Percentiles rank a stretch among this genome's conserved stretches.
Evolutionary conservation across 2,888 invertebrate species (phyloP).

Genomic region (Drosophila mayaguana): DNA sequence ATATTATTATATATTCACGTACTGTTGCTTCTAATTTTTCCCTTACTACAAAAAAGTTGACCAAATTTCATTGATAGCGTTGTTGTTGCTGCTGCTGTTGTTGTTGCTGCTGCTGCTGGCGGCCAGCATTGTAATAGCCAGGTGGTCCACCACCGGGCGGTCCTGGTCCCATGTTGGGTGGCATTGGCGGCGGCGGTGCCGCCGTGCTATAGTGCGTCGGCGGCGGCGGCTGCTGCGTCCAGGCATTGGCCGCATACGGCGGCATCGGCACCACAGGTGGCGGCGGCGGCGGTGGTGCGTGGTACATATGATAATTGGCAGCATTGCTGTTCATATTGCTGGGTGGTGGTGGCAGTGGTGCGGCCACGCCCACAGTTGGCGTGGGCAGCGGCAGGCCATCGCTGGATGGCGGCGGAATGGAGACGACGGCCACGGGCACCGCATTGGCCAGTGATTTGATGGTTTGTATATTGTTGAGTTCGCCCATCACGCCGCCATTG

Average conservation of each 20-base stretch:
- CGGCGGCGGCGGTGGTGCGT: conserved; percentile 80
- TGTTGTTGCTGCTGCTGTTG: conserved; percentile 36
- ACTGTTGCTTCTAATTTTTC: not conserved
- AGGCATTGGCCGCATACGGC: conserved; percentile 57
- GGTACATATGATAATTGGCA: conserved; percentile 67
- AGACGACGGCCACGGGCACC: conserved; percentile 47
- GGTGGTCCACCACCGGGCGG: conserved; percentile 27
- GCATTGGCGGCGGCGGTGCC: conserved; percentile 62
- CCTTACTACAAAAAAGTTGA: conserved; percentile 11
- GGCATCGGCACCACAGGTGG: conserved; percentile 66
- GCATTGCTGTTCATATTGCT: conserved; percentile 47
- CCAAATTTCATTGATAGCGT: conserved; percentile 51
- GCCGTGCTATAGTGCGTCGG: conserved; percentile 53
- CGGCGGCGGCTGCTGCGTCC: conserved; percentile 63
- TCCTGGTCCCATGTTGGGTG: conserved; percentile 53
- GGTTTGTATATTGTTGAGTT: conserved; percentile 79
- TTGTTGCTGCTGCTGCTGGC: conserved; percentile 62
- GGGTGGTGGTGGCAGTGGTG: conserved; percentile 37
- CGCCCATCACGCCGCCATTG: conserved; percentile 50
- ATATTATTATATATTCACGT: conserved; percentile 53
- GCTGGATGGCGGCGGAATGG: conserved; percentile 29
- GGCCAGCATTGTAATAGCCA: conserved; percentile 59
- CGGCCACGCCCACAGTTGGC: conserved; percentile 22
- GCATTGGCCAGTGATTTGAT: conserved; percentile 81
- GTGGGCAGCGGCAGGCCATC: conserved; percentile 53